These are phyloP conservation scores for Chromobotia macracanthus DNA, from an alignment of 2,797 vertebrate genomes.

Conservation along the genomic window DNA sequence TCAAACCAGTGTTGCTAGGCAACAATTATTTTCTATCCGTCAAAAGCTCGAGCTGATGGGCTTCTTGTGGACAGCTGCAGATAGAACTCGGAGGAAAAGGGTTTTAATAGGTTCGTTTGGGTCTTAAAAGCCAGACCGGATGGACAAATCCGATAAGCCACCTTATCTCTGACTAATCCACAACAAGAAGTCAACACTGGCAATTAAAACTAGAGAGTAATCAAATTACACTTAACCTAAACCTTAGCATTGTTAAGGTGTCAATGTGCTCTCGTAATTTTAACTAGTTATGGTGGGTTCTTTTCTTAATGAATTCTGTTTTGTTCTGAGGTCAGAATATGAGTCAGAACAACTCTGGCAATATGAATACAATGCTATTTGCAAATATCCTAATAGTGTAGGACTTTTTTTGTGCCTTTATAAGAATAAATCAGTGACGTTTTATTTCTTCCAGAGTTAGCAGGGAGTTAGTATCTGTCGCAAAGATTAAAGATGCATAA, in stretches of 20 bases:
- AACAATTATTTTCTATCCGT: conserved; percentile 43
- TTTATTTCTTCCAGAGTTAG: no score
- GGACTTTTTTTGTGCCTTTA: no score
- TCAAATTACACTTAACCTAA: conserved; percentile 16
- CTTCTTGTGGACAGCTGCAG: conserved; percentile 26
- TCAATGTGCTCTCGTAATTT: neutral
- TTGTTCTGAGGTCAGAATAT: conserved; percentile 1
- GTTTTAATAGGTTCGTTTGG: conserved; percentile 6
- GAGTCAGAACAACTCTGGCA: neutral
- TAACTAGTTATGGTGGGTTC: neutral
- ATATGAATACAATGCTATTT: neutral
- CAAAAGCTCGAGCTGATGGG: conserved; percentile 35
- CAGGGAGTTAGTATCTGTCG: no score
- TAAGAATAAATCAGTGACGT: no score
- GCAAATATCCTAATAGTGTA: neutral
- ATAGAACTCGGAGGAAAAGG: conserved; percentile 16
- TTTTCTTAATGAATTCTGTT: neutral
- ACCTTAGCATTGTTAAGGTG: neutral
- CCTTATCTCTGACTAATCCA: conserved; percentile 11
- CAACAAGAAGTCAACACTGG: neutral
- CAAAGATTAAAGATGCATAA: no score
- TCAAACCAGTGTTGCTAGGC: conserved; percentile 50
- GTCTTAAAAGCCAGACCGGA: conserved; percentile 5
- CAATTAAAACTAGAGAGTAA: conserved; percentile 7
- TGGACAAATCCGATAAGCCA: conserved; percentile 11